phyloP scores from a whole-genome alignment of 2,888 invertebrate species.

The Amblyjoppa proteus region DNA sequence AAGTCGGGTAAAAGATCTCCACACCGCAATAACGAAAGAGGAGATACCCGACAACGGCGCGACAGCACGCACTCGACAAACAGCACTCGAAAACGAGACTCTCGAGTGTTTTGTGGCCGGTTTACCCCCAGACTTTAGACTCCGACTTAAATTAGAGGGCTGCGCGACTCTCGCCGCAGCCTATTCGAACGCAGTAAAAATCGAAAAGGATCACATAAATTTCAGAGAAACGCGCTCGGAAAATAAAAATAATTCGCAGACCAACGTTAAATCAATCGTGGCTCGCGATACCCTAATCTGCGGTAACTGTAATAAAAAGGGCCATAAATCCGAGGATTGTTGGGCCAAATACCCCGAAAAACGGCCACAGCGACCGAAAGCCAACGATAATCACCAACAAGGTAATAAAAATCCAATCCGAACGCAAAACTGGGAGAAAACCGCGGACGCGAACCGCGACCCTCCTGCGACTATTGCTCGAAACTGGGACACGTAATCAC shows the following conservation, averaged over 20 bases:
- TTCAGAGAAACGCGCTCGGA: not conserved
- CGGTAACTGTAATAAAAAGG: slow-evolving; percentile 4
- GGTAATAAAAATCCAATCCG: no score
- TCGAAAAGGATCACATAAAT: slow-evolving; percentile 5
- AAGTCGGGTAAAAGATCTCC: slow-evolving; percentile 41
- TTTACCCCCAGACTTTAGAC: slow-evolving; percentile 25
- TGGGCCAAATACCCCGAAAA: slow-evolving; percentile 8
- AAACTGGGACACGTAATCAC: not conserved
- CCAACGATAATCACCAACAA: no score
- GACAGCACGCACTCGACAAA: no score
- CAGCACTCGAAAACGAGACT: no score
- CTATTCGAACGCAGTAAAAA: not conserved
- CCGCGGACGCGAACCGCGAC: no score
- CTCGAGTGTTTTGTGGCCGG: no score
- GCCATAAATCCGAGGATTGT: slow-evolving; percentile 13
- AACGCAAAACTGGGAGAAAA: no score
- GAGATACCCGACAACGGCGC: not conserved
- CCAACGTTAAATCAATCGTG: not conserved
- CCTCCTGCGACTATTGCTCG: not conserved
- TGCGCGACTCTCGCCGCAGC: not conserved
- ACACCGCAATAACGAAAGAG: not conserved
- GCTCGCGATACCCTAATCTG: not conserved
- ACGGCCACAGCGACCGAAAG: not conserved
- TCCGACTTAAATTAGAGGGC: not conserved
- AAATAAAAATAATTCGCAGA: not conserved